phyloP scores from a whole-genome alignment of 2,888 invertebrate genomes.

The Tetragonula carbonaria region DNA sequence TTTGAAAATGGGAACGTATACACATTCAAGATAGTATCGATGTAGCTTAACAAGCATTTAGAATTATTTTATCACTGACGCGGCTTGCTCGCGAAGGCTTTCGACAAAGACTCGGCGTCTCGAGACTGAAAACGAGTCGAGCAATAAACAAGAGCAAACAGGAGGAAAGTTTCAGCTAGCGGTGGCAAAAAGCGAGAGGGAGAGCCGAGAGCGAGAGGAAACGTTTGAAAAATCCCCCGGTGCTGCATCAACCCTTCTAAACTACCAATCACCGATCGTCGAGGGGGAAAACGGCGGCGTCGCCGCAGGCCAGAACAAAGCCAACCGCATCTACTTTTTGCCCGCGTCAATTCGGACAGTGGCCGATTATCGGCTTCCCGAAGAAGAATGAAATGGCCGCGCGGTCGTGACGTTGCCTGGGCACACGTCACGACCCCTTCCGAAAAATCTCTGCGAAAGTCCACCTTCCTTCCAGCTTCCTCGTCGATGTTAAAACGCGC shows the following conservation, averaged over 20 bases:
- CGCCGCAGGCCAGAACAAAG: slow-evolving; percentile 43
- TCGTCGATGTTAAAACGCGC: slow-evolving; percentile 3
- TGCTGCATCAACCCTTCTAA: slow-evolving; percentile 22
- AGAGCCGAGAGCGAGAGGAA: background rate
- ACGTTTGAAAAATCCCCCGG: slow-evolving; percentile 50
- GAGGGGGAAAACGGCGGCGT: background rate
- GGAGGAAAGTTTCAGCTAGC: slow-evolving; percentile 22
- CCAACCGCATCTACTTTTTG: slow-evolving; percentile 48
- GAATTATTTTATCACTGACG: background rate
- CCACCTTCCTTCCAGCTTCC: too few relatives aligned
- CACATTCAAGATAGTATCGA: too few relatives aligned
- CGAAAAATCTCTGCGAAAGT: background rate
- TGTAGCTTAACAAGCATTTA: background rate
- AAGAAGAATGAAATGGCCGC: slow-evolving; percentile 44
- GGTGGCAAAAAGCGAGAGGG: background rate
- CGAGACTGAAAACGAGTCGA: background rate
- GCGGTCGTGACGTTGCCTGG: background rate
- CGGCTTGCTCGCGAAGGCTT: background rate
- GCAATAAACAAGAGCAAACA: background rate
- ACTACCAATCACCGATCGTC: slow-evolving; percentile 45
- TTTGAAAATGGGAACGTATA: too few relatives aligned
- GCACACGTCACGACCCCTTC: background rate
- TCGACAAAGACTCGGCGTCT: background rate
- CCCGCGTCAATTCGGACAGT: slow-evolving; percentile 49
- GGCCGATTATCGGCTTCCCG: slow-evolving; percentile 56